These are phyloP conservation scores for Philopedon plagiatum DNA, from an alignment of 2,888 invertebrate genomes.

Conservation along the genomic window DNA sequence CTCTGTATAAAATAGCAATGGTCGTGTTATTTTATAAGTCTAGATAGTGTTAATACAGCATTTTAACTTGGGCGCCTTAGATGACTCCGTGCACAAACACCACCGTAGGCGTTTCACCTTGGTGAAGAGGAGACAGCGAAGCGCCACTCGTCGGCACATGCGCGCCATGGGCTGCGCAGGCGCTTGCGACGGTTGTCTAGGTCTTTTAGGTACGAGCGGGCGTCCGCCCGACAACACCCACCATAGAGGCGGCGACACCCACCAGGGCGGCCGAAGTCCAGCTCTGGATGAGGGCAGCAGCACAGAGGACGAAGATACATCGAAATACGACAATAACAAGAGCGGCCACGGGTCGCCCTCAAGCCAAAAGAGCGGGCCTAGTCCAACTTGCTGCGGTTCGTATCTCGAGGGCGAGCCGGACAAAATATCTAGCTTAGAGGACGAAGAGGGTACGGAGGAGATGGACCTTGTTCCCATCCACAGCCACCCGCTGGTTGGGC, in stretches of 20 bases:
- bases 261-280: slow-evolving; percentile 37
- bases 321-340: not conserved
- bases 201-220: slow-evolving; percentile 63
- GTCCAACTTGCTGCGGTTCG: slow-evolving; percentile 10
- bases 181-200: slow-evolving; percentile 59
- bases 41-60: not conserved
- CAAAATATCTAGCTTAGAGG: not conserved
- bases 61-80: slow-evolving; percentile 18
- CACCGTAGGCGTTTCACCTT: slow-evolving; percentile 32
- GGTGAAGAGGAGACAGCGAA: slow-evolving; percentile 12
- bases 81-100: slow-evolving; percentile 31
- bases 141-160: slow-evolving; percentile 37
- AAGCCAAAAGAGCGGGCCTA: not conserved
- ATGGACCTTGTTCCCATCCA: slow-evolving; percentile 27
- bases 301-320: not conserved
- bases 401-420: not conserved
- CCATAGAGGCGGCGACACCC: slow-evolving; percentile 54
- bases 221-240: slow-evolving; percentile 63
- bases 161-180: slow-evolving; percentile 45
- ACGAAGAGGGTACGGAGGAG: slow-evolving; percentile 11
- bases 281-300: slow-evolving; percentile 6
- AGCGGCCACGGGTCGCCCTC: slow-evolving; percentile 6
- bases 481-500: slow-evolving; percentile 66
- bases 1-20: too few species aligned
- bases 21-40: not conserved